phyloP scores from a whole-genome alignment of 2,888 invertebrate species.

The Eupithecia dodoneata region DNA sequence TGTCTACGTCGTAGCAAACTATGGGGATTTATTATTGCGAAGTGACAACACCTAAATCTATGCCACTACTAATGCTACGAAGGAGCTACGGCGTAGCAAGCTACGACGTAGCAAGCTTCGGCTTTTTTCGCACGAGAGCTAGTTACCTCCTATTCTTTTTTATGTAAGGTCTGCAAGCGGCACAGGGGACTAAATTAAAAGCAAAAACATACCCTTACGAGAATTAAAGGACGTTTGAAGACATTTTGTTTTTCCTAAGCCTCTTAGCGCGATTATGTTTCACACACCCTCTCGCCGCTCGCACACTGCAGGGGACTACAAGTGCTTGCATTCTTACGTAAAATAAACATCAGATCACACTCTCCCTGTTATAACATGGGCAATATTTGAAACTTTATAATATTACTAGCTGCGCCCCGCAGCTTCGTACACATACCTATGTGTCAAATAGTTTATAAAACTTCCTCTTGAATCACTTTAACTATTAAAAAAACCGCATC shows the following conservation, averaged over 20 bases:
- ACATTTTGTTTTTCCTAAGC: neutral
- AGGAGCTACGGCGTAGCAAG: neutral
- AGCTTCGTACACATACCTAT: too few relatives aligned
- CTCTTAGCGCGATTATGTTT: neutral
- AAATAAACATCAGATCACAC: neutral
- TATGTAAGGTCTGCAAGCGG: neutral
- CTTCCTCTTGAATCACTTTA: too few relatives aligned
- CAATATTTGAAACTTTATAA: neutral
- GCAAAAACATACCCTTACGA: neutral
- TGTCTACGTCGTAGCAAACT: neutral
- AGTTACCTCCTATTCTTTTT: neutral
- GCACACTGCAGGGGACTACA: neutral
- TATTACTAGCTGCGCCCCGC: too few relatives aligned
- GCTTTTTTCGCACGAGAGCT: neutral
- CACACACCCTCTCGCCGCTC: neutral
- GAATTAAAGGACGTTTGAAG: neutral
- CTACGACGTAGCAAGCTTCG: neutral
- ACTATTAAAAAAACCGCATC: too few relatives aligned
- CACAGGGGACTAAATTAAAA: neutral
- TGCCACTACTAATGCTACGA: neutral
- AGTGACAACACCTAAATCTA: neutral
- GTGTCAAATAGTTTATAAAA: too few relatives aligned
- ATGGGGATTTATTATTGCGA: neutral
- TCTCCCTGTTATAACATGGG: neutral
- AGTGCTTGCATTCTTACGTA: neutral